phyloP scores from a whole-genome alignment of 2,113 vertebrate species.

The Oreochromis tanganicae region DNA sequence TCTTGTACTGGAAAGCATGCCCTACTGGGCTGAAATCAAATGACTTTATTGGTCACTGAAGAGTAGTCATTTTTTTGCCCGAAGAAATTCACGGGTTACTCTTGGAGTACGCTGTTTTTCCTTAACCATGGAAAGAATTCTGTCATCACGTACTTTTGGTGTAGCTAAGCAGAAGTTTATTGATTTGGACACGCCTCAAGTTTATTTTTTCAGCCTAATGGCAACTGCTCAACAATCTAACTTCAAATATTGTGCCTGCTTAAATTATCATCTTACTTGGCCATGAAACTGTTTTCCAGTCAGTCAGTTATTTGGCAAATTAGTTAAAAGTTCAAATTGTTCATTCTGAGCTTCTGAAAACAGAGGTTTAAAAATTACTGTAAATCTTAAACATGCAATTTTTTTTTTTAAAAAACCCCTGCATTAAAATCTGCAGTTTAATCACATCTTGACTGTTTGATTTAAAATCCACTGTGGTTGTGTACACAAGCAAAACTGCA shows the following conservation, averaged over 20 bases:
- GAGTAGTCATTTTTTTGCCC: background rate
- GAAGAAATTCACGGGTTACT: background rate
- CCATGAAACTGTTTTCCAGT: rapidly evolving
- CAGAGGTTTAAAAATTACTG: background rate
- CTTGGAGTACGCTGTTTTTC: background rate
- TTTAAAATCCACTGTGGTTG: background rate
- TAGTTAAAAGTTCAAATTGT: background rate
- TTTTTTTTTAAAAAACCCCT: rapidly evolving
- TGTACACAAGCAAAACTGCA: background rate
- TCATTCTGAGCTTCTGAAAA: background rate
- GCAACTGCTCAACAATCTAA: background rate
- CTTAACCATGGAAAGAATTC: background rate
- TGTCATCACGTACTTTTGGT: background rate
- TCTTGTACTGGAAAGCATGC: background rate
- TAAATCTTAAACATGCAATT: background rate
- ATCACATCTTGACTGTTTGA: background rate
- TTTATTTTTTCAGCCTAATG: background rate
- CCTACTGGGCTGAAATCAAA: background rate
- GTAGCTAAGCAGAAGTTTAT: background rate
- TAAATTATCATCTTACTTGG: background rate
- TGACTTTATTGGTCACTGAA: background rate
- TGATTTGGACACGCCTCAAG: background rate
- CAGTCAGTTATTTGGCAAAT: background rate
- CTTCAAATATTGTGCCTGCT: background rate
- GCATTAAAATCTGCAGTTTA: background rate